Percentiles rank a stretch among this genome's conserved stretches.
Evolutionary conservation across 2,113 vertebrate genomes (phyloP).

Genomic region (Clupea harengus): DNA sequence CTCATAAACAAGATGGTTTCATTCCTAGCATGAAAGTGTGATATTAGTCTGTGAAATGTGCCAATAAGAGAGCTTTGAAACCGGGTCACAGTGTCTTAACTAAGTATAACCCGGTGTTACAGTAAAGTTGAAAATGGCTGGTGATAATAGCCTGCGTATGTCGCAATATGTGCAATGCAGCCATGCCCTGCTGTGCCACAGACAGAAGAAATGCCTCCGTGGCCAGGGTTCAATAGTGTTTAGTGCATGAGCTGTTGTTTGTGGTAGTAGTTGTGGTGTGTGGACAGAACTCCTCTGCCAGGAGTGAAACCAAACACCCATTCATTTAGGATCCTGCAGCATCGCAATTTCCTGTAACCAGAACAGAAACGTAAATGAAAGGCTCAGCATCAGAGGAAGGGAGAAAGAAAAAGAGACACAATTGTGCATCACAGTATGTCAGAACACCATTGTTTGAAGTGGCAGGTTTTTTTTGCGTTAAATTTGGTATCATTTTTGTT

Average conservation of each 20-base stretch:
- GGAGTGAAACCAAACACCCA: constrained; percentile 16
- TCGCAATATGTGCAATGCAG: background rate
- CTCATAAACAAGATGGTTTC: background rate
- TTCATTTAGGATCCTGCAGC: background rate
- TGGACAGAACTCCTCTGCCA: background rate
- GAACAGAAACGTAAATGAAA: background rate
- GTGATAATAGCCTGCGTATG: background rate
- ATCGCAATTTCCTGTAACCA: background rate
- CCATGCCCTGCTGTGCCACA: constrained; percentile 45
- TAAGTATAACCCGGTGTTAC: background rate
- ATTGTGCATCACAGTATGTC: background rate
- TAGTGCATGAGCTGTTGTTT: background rate
- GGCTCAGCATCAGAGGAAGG: background rate
- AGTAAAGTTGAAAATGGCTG: background rate
- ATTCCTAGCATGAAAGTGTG: background rate
- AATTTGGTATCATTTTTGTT: background rate
- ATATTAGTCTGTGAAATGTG: too few relatives aligned
- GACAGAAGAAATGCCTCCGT: constrained; percentile 32
- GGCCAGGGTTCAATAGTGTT: background rate
- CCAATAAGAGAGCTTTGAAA: background rate
- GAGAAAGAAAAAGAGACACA: background rate
- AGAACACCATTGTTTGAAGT: background rate
- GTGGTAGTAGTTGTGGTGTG: constrained; percentile 15
- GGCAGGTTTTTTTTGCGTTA: background rate
- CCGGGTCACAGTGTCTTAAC: background rate